Evolutionary conservation across 1,140 invertebrate genomes (phyloP).

Genomic region (Drosophila aff.): DNA sequence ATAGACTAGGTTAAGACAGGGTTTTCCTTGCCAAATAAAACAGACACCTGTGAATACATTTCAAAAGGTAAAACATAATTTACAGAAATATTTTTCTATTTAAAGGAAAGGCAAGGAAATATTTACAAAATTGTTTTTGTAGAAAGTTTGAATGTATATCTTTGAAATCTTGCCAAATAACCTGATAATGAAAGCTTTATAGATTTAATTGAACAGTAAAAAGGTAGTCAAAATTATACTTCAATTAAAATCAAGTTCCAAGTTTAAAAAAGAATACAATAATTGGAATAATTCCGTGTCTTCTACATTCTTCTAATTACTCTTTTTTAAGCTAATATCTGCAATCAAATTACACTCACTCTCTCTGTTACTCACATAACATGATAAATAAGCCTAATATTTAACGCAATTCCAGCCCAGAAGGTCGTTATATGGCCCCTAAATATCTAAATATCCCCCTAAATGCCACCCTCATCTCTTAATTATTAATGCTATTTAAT

Average conservation of each 20-base stretch:
- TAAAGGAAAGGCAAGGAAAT: not conserved
- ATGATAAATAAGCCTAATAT: slow-evolving; percentile 20
- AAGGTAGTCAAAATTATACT: too few species aligned
- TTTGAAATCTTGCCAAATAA: not conserved
- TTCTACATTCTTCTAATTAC: not conserved
- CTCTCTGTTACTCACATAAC: not conserved
- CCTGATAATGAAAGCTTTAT: not conserved
- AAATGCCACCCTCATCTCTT: slow-evolving; percentile 56
- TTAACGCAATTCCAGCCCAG: slow-evolving; percentile 71
- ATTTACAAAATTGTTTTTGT: too few species aligned
- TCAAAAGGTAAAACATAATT: not conserved
- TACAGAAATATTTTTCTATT: not conserved
- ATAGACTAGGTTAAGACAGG: too few species aligned
- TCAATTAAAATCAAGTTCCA: not conserved
- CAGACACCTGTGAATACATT: not conserved
- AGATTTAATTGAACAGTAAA: not conserved
- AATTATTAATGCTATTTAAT: slow-evolving; percentile 77
- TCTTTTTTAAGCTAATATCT: not conserved
- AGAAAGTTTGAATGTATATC: not conserved
- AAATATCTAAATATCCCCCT: slow-evolving; percentile 35
- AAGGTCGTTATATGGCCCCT: slow-evolving; percentile 73
- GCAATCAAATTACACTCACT: not conserved
- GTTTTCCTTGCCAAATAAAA: too few species aligned
- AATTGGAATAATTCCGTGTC: not conserved
- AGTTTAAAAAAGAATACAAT: not conserved